Base-by-base conservation (phyloP, 1,140 invertebrate genomes). In the Pseudomyrmex cubaensis region DNA sequence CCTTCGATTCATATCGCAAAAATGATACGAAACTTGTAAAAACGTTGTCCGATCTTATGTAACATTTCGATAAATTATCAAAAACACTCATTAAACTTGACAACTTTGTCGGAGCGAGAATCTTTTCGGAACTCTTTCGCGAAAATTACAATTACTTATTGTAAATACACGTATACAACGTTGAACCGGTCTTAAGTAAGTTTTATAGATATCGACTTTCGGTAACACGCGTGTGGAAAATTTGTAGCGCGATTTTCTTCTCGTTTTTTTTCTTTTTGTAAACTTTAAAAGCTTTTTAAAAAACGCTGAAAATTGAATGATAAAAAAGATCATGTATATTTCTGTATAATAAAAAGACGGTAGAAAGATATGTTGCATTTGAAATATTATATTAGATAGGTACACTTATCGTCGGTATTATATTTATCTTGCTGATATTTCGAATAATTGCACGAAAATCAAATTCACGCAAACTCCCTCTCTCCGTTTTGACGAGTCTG, bases 71-170 rank as follows among this genome's bases (percentile, higher is more conserved):
- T 7, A 35, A 7, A 35, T 35, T 64, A 12, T 5, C 12, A 2
- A 52, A 5, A 5, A 5, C 64, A 2, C 12, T 35, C 9, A 46
- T 2, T 35, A 46, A 77, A 66, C 20, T 54, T 2, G 4, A 20
- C 13, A 35, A 12, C 35, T 20, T 20, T 13, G 7, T 73, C 9
- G 2, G 12, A 4, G 25, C 17, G 2, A 20, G 46, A 66, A 54
- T 4, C n/a, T 76, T 66, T 66, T 76, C 74, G 48, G 25, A 77
- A 67, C 62, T 67, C 62, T 67, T 77, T 77, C 52, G 48, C 25
- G 22, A 73, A 69, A 61, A 73, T 82, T 82, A 74, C 57, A 80
- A 44, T 61, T 62, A 54, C 35, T 46, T 85, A 82, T 72, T 15
- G 44, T 83, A 76, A 75, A 83, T 61, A 54, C 52, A 64, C 75